A percentile compares a stretch with the other conserved stretches of the same genome.
phyloP scores from a whole-genome alignment of 2,113 vertebrate genomes.

The Theristicus caerulescens region DNA sequence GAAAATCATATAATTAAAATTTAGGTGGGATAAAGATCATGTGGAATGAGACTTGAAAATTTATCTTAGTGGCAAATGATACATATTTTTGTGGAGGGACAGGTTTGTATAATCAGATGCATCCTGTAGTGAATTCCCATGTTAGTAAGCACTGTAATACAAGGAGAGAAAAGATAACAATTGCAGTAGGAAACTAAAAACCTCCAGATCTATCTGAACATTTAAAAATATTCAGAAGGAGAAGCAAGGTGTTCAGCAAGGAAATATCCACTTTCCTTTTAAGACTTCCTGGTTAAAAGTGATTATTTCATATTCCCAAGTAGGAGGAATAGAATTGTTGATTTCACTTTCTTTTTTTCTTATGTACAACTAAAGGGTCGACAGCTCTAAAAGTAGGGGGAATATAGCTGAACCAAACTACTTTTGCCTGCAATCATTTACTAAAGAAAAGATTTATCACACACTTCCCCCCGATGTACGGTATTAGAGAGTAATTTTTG shows the following conservation, averaged over 20 bases:
- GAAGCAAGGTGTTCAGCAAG: neutral
- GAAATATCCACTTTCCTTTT: neutral
- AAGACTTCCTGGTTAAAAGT: neutral
- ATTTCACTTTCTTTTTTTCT: neutral
- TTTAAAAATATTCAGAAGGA: neutral
- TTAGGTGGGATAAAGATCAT: neutral
- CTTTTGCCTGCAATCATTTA: neutral
- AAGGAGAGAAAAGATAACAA: neutral
- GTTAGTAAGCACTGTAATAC: neutral
- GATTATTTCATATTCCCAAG: neutral
- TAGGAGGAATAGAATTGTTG: neutral
- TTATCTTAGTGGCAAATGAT: neutral
- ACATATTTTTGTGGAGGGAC: neutral
- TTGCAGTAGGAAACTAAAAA: neutral
- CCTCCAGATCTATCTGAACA: neutral
- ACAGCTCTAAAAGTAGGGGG: neutral
- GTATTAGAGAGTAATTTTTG: neutral
- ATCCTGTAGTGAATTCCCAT: neutral
- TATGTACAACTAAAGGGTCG: neutral
- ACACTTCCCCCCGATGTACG: neutral
- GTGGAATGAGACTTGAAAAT: neutral
- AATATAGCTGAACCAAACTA: neutral
- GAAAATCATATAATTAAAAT: neutral
- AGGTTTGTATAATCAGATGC: neutral
- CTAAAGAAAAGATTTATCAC: neutral